Evolutionary conservation across 2,888 invertebrate species (phyloP).

Genomic region (Sympetrum striolatum): DNA sequence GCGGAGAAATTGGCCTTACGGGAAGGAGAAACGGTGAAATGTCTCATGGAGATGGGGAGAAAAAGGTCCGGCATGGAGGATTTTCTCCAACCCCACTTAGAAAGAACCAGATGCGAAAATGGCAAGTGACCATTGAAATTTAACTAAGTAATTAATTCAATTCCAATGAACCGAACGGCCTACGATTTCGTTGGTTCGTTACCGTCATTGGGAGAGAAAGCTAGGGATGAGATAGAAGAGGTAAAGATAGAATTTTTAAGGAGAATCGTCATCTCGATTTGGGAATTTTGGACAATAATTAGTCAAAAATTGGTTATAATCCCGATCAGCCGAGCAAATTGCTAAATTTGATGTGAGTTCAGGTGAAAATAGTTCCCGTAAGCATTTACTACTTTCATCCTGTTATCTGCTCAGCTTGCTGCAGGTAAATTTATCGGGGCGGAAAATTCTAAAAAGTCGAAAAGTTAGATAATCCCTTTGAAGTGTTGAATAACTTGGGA

Average conservation of each 20-base stretch:
- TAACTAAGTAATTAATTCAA: neutral
- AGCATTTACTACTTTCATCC: conserved; percentile 27
- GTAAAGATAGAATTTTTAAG: neutral
- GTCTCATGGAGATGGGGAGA: neutral
- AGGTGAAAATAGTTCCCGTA: conserved; percentile 39
- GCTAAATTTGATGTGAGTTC: neutral
- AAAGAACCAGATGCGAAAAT: neutral
- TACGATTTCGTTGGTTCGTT: conserved; percentile 24
- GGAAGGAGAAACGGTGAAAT: neutral
- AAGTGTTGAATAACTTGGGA: neutral
- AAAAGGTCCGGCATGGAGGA: neutral
- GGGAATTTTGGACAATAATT: neutral
- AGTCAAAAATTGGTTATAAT: neutral
- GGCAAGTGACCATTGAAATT: neutral
- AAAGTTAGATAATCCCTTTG: neutral
- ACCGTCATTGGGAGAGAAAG: conserved; percentile 25
- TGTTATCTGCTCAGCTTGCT: neutral
- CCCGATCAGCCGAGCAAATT: neutral
- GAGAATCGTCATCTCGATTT: neutral
- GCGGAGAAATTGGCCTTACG: neutral
- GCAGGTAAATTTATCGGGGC: neutral
- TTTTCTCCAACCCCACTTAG: neutral
- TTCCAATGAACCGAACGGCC: conserved; percentile 42
- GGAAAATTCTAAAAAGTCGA: neutral
- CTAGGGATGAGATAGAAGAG: neutral